Conservation (phyloP, 1,140 invertebrate species). For the Pteromalus puparum region DNA sequence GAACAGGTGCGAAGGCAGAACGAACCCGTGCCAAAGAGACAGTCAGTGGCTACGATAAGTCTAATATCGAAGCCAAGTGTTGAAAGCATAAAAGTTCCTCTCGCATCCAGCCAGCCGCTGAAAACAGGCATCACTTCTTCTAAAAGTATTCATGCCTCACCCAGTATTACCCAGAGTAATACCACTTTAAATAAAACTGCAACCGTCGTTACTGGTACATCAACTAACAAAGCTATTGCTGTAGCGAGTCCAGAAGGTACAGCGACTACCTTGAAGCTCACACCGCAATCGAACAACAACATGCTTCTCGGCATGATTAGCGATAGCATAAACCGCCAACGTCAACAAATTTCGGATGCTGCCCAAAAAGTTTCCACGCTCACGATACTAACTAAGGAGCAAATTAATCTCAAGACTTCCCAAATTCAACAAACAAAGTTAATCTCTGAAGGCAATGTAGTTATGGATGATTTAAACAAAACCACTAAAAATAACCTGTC, state of each 20-base stretch:
- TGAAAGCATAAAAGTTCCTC: background rate
- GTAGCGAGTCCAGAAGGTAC: too few relatives aligned
- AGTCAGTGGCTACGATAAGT: constrained; percentile 31
- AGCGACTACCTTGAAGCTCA: background rate
- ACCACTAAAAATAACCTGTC: background rate
- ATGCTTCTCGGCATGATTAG: constrained; percentile 36
- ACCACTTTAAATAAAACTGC: background rate
- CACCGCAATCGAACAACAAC: background rate
- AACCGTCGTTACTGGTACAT: background rate
- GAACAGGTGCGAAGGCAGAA: background rate
- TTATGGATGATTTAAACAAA: constrained; percentile 34
- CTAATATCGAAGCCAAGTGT: constrained; percentile 26
- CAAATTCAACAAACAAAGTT: constrained; percentile 46
- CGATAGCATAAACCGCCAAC: constrained; percentile 20
- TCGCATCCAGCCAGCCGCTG: background rate
- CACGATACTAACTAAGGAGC: constrained; percentile 56
- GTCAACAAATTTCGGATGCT: constrained; percentile 20
- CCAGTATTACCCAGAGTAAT: background rate
- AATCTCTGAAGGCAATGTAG: background rate
- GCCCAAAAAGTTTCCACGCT: constrained; percentile 45
- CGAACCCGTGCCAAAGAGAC: constrained; percentile 24
- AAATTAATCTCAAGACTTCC: constrained; percentile 57
- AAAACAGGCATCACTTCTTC: background rate
- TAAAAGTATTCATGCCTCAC: constrained; percentile 2
- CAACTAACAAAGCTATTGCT: background rate